Conservation (phyloP, 2,797 vertebrate species). For the Pachyuromys duprasi region DNA sequence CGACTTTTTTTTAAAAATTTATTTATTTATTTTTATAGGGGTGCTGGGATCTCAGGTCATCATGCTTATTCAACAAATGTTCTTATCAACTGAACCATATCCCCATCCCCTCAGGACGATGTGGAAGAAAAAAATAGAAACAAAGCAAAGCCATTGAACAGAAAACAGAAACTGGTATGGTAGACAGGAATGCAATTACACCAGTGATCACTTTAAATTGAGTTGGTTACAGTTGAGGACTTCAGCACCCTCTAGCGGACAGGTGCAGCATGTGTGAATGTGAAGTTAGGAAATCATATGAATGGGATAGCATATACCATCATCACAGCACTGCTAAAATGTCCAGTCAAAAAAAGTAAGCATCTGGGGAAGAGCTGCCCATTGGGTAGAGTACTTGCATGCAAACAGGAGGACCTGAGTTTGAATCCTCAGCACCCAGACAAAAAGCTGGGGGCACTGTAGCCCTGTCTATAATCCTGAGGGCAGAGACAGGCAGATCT, state of each 20-base stretch:
- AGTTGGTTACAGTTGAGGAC: not conserved
- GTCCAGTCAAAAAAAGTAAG: not conserved
- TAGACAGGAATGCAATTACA: too few species aligned
- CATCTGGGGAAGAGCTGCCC: not conserved
- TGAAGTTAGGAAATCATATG: not conserved
- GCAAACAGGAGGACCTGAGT: not conserved
- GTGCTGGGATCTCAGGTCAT: not conserved
- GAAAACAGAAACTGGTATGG: too few species aligned
- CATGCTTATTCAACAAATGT: not conserved
- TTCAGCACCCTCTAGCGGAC: not conserved
- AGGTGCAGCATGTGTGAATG: not conserved
- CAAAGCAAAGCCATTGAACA: not conserved
- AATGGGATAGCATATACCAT: not conserved
- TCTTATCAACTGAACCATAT: not conserved
- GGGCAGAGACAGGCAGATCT: not conserved
- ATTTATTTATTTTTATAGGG: not conserved
- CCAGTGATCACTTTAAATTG: too few species aligned
- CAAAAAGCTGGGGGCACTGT: not conserved
- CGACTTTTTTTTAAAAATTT: not conserved
- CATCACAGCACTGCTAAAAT: not conserved
- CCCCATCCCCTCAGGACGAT: not conserved
- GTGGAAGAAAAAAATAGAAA: not conserved
- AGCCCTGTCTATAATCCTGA: not conserved
- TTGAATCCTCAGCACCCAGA: not conserved
- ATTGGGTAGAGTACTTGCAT: not conserved